Evolutionary conservation across 2,113 vertebrate genomes (phyloP), one percentile per base, ranked within the genome.

Genomic region (Spea multiplicata): DNA sequence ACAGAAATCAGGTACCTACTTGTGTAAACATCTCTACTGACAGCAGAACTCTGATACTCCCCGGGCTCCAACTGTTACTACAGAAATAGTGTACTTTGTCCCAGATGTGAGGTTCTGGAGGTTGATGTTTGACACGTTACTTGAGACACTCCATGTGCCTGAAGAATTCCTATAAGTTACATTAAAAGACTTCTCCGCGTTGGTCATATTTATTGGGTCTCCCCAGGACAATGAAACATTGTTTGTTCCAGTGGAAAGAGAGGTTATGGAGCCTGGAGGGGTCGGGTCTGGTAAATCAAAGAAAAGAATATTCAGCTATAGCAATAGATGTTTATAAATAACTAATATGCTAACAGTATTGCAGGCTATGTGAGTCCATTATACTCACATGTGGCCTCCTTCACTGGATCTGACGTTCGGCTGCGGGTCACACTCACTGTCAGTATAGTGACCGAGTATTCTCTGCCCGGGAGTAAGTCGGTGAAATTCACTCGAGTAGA

Each of bases 381-480:
- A n/a, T 75, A 75, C 73, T 75, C 49, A 75, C 73, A 66, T 16
- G 73, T 75, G 16, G 73, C 73, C 62, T 75, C 45, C 4, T 12
- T 46, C 45, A 67, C 44, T 47, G 66, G 45, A 46, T 44, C 44
- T 44, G 66, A 8, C 46, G 66, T 8, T 8, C 46, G 44, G 45
- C 44, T 47, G 45, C 3, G 46, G 13, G 45, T 46, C 8, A 44
- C 44, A 14, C 66, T 67, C 10, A 67, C 4, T 47, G 66, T 47
- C 14, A 5, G 64, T 66, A 66, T 10, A 30, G 17, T 66, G 64
- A 66, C 44, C 5, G 17, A 30, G 30, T 66, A 66, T 30, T 44
- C 9, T 9, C 64, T 16, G 30, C 64, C 64, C 44, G 64, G 64
- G 17, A 66, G 30, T 44, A 66, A 66, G 16, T 10, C 17, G 17